Conservation (phyloP, 2,888 invertebrate species). For the Thysanoteuthis rhombus region DNA sequence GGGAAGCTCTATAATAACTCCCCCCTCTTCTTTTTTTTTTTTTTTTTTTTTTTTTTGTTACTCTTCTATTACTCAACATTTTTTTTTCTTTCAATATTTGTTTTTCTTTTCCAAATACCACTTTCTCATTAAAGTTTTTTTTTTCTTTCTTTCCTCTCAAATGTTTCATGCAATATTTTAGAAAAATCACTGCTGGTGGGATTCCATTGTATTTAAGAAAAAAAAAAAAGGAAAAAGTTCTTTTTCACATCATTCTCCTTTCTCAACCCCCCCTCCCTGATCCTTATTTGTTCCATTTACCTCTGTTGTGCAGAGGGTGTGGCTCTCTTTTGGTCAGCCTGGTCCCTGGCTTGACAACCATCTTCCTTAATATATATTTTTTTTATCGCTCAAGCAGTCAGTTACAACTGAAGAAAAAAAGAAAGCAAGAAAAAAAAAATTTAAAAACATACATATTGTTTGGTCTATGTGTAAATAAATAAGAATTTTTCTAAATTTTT, state of each 20-base stretch:
- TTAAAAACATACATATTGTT: background rate
- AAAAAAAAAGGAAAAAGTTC: background rate
- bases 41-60: too few relatives aligned
- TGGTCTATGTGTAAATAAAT: slow-evolving; percentile 12
- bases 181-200: slow-evolving; percentile 12
- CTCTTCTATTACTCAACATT: too few relatives aligned
- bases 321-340: background rate
- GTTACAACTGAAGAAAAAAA: background rate
- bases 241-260: background rate
- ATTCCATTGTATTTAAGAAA: background rate
- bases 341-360: too few relatives aligned
- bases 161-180: background rate
- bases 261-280: background rate
- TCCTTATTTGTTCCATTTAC: background rate
- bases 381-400: slow-evolving; percentile 12
- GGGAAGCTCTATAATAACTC: too few relatives aligned
- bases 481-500: background rate
- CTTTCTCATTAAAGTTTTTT: background rate
- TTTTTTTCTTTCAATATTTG: background rate
- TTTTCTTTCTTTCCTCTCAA: background rate
- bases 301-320: background rate
- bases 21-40: too few relatives aligned
- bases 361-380: background rate
- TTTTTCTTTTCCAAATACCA: background rate
- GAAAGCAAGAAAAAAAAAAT: background rate